Base-by-base conservation (phyloP, 2,113 vertebrate species). In the Emydocephalus ijimae region DNA sequence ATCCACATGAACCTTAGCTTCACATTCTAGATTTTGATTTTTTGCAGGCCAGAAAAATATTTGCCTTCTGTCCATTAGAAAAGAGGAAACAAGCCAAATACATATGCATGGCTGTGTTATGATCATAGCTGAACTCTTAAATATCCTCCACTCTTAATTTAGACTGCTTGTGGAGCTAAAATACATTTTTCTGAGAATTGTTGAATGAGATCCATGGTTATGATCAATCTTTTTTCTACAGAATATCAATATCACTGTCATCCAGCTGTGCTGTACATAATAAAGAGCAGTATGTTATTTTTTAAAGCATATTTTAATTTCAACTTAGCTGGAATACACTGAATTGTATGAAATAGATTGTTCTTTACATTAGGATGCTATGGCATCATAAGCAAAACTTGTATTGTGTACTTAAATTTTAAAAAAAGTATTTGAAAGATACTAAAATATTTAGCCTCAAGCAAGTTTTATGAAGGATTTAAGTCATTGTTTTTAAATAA, bases 401-500 rank as follows among this genome's bases (percentile, higher is more conserved):
- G 45, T 74, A 69, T 15, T 11, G 15, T 92, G 88, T 95, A 20
- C 10, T 81, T 81, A 92, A 0, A 89, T 89, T 61, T 89, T 54
- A 52, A 50, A 88, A 50, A 39, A 59, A 59, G 4, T 29, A 85
- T 0, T 54, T 95, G 48, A 9, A 59, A n/a, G 18, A 55, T 55
- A 88, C 59, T 74, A 85, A 29, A 89, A 56, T 57, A 54, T 61
- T 54, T 64, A 86, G 86, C 86, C 45, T 20, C 55, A 64, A 6
- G 15, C 54, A 92, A 26, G 50, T 54, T 85, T 45, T 88, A 43
- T 74, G 61, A 81, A 74, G 81, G 6, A 29, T 87, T 96, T 87
- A 88, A 56, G 89, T 88, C 93, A 10, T n/a, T 9, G 50, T 20
- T 21, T 11, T 21, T 4, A 24, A 91, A 88, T 86, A 95, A 94